Conservation (phyloP, 1,140 invertebrate species). For the Lineus longissimus region DNA sequence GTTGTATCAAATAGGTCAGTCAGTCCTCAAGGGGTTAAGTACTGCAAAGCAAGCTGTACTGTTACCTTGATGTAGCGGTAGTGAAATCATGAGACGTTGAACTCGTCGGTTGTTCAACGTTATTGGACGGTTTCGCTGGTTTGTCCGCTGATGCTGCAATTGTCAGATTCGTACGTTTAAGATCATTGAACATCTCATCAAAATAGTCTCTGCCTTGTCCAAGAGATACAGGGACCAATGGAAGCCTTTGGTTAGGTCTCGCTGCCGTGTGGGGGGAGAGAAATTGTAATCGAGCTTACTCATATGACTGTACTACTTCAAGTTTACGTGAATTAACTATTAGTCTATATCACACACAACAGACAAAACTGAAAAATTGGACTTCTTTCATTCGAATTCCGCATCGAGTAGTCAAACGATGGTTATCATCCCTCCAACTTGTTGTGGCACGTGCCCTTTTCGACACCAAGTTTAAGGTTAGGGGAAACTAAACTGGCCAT, state of each 20-base stretch:
- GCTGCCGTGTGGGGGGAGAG: neutral
- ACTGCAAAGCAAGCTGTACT: neutral
- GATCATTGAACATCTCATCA: slow-evolving; percentile 73
- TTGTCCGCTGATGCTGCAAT: slow-evolving; percentile 15
- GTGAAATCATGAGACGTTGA: slow-evolving; percentile 40
- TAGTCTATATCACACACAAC: neutral
- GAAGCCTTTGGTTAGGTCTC: neutral
- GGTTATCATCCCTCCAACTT: no score
- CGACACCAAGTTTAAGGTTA: no score
- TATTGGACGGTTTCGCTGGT: slow-evolving; percentile 29
- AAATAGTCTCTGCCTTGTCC: slow-evolving; percentile 66
- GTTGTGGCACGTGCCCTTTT: no score
- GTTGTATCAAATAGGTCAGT: no score
- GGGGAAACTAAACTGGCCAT: no score
- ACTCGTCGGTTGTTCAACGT: slow-evolving; percentile 21
- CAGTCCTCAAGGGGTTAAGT: no score
- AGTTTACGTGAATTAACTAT: neutral
- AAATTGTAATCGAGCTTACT: slow-evolving; percentile 2
- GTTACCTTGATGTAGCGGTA: slow-evolving; percentile 40
- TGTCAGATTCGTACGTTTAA: slow-evolving; percentile 56
- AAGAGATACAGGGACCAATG: slow-evolving; percentile 15
- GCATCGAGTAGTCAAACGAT: neutral
- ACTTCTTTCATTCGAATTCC: neutral
- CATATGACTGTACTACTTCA: neutral
- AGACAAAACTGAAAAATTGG: neutral